Evolutionary conservation across 2,888 invertebrate species (phyloP).

Genomic region (Mythimna lalbum): DNA sequence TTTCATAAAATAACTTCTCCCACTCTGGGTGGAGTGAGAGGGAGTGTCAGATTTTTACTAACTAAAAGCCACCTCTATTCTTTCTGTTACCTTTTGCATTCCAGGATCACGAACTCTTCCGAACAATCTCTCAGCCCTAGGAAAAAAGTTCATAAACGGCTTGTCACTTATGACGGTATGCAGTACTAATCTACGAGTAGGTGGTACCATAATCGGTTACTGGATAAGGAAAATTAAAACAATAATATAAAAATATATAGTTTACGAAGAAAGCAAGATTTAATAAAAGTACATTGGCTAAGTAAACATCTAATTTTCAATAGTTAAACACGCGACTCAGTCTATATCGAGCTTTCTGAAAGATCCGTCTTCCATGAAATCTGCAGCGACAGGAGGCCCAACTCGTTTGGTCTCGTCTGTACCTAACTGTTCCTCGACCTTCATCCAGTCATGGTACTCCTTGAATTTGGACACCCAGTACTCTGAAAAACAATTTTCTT

Average conservation of each 20-base stretch:
- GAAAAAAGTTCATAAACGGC: neutral
- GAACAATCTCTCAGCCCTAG: no score
- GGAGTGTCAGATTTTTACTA: no score
- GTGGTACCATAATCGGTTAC: neutral
- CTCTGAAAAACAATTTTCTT: conserved; percentile 71
- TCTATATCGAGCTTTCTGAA: conserved; percentile 90
- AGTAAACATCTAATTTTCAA: neutral
- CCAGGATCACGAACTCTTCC: no score
- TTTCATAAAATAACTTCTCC: no score
- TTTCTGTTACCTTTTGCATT: no score
- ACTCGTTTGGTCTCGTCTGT: conserved; percentile 90
- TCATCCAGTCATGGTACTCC: conserved; percentile 89
- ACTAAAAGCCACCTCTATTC: no score
- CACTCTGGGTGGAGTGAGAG: no score
- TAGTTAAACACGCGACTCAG: conserved; percentile 65
- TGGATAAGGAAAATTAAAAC: neutral
- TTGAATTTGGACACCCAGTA: conserved; percentile 89
- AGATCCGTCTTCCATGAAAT: conserved; percentile 89
- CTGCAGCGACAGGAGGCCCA: conserved; percentile 85
- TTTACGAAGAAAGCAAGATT: conserved; percentile 14
- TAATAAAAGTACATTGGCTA: conserved; percentile 31
- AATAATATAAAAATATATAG: neutral
- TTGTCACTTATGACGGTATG: no score
- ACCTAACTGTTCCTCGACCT: conserved; percentile 86
- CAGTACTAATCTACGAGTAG: no score